Conservation (phyloP, 2,888 invertebrate species). For the Sesia apiformis region DNA sequence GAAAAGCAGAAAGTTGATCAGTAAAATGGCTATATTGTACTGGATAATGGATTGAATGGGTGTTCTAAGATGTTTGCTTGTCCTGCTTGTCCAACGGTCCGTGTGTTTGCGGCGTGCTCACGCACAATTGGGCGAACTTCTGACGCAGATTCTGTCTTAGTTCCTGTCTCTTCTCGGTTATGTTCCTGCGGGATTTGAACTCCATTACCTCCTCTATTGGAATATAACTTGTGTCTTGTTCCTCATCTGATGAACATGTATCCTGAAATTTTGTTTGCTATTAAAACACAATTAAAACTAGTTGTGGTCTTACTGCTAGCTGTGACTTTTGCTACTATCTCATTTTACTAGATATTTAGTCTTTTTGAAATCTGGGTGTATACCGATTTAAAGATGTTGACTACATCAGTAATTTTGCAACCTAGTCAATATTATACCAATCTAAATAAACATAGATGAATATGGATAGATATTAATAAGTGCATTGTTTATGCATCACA, state of each 20-base stretch:
- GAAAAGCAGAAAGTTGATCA: no score
- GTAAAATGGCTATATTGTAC: constrained; percentile 8
- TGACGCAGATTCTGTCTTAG: constrained; percentile 86
- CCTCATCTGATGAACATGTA: constrained; percentile 84
- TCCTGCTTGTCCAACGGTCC: constrained; percentile 19
- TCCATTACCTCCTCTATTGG: constrained; percentile 91
- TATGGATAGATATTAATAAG: no score
- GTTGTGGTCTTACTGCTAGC: no score
- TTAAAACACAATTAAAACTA: no score
- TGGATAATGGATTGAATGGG: not conserved
- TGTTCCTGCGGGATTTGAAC: constrained; percentile 87
- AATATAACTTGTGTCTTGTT: constrained; percentile 86
- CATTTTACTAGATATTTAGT: no score
- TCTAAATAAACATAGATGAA: no score
- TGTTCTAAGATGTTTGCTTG: constrained; percentile 32
- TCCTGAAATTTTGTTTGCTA: constrained; percentile 66
- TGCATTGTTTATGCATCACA: no score
- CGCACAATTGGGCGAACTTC: constrained; percentile 88
- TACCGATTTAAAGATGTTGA: no score
- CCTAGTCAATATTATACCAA: no score
- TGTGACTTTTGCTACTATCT: no score
- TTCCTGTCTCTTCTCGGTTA: constrained; percentile 86
- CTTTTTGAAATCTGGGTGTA: no score
- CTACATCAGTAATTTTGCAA: no score
- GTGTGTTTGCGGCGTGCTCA: constrained; percentile 53